Conservation (phyloP, 2,888 invertebrate genomes). For the Chouioia cunea region DNA sequence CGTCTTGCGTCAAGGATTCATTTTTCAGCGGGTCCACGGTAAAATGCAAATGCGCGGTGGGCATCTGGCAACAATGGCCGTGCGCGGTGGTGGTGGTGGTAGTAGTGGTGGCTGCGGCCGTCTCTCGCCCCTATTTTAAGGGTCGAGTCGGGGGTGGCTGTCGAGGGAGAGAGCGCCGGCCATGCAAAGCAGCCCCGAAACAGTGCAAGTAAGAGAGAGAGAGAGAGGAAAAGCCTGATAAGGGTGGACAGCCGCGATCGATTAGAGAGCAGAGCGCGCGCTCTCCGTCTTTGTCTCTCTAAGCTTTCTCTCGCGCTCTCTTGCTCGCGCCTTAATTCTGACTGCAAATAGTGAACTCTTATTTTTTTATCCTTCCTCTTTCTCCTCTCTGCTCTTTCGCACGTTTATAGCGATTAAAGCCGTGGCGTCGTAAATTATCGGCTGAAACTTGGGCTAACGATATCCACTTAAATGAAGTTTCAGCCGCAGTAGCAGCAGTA, state of each 20-base stretch:
- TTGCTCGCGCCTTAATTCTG: neutral
- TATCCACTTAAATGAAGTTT: conserved; percentile 55
- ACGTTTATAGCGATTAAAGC: conserved; percentile 45
- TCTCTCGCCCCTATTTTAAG: conserved; percentile 67
- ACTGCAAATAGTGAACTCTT: too few relatives aligned
- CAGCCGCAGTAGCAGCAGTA: conserved; percentile 22
- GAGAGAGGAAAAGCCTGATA: conserved; percentile 58
- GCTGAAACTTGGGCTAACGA: conserved; percentile 51
- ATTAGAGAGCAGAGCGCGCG: conserved; percentile 59
- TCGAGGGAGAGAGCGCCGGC: conserved; percentile 55
- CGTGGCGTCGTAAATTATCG: conserved; percentile 51
- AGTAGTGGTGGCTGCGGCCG: conserved; percentile 12
- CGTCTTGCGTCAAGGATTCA: conserved; percentile 51
- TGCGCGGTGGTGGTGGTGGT: conserved; percentile 51
- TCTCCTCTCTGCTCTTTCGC: conserved; percentile 2
- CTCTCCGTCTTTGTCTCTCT: conserved; percentile 3
- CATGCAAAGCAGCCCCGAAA: conserved; percentile 62
- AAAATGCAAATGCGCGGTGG: conserved; percentile 65
- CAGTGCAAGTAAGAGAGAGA: conserved; percentile 43
- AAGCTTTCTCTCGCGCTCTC: neutral
- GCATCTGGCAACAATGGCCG: conserved; percentile 70
- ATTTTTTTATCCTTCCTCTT: too few relatives aligned
- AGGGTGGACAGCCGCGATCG: conserved; percentile 70
- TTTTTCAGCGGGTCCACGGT: conserved; percentile 65
- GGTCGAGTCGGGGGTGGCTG: conserved; percentile 59